Conservation (phyloP, 1,140 invertebrate genomes). For the Neodiprion fabricii region DNA sequence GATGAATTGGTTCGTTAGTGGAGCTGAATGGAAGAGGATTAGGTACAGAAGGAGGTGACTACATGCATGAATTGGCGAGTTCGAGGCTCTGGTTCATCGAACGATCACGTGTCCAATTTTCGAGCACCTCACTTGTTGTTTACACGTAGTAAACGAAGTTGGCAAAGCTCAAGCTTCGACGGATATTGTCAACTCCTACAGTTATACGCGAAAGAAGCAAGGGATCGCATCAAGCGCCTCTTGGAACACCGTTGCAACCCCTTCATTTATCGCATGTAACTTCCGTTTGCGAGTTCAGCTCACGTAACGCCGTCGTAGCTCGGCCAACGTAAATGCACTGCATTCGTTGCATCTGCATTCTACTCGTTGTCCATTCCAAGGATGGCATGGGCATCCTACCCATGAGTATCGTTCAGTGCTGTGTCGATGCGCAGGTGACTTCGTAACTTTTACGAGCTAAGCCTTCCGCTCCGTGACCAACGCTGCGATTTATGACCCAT, state of each 20-base stretch:
- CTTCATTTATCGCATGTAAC: not conserved
- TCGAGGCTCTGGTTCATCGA: too few relatives aligned
- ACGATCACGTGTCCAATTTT: too few relatives aligned
- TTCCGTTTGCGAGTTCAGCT: not conserved
- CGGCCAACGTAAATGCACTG: too few relatives aligned
- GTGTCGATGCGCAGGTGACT: not conserved
- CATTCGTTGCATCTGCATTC: constrained; percentile 2
- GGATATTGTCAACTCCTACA: not conserved
- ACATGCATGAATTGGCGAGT: too few relatives aligned
- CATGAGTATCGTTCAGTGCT: too few relatives aligned
- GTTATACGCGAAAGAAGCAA: not conserved
- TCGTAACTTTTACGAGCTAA: not conserved
- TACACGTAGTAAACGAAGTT: not conserved
- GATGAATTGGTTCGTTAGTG: too few relatives aligned
- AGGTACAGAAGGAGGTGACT: too few relatives aligned
- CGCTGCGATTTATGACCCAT: not conserved
- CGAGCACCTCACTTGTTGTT: too few relatives aligned
- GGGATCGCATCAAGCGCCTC: not conserved
- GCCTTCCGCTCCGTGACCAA: not conserved
- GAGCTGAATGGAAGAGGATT: too few relatives aligned
- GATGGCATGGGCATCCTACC: too few relatives aligned
- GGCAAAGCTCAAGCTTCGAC: not conserved
- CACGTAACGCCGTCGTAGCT: not conserved
- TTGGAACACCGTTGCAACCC: not conserved
- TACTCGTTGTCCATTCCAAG: not conserved